Evolutionary conservation across 2,888 invertebrate genomes (phyloP).

Genomic region (Cremastobaeus sp.): DNA sequence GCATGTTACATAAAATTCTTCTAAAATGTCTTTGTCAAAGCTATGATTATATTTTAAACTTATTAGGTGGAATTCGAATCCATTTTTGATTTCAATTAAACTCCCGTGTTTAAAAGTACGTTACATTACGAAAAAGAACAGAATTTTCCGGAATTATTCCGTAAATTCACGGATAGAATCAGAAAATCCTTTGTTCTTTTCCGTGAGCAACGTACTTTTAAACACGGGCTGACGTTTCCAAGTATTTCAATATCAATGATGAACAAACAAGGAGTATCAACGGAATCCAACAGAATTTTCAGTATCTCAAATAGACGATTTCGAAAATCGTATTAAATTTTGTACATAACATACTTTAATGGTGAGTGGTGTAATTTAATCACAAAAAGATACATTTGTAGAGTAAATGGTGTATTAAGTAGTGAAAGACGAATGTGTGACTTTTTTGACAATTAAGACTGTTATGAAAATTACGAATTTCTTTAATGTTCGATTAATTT

Average conservation of each 20-base stretch:
- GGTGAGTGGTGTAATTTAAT: slow-evolving; percentile 47
- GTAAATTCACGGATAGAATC: no score
- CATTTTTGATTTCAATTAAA: neutral
- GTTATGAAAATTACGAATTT: slow-evolving; percentile 39
- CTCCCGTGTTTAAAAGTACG: no score
- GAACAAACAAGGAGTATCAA: neutral
- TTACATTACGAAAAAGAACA: no score
- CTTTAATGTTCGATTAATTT: no score
- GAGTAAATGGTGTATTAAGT: slow-evolving; percentile 36
- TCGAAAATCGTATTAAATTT: slow-evolving; percentile 28
- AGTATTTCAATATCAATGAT: slow-evolving; percentile 14
- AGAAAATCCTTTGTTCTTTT: no score
- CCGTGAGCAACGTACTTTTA: no score
- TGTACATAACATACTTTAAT: slow-evolving; percentile 48
- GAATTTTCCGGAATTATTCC: no score
- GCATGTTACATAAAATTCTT: no score
- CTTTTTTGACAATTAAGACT: slow-evolving; percentile 39
- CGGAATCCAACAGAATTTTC: neutral
- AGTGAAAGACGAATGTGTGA: slow-evolving; percentile 32
- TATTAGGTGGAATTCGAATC: no score
- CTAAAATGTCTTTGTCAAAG: no score
- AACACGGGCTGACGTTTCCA: no score
- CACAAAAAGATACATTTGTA: slow-evolving; percentile 38
- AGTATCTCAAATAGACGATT: slow-evolving; percentile 15
- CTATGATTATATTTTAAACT: no score